Conservation (phyloP, 2,888 invertebrate species). For the Spatulosminthurus flaviceps region DNA sequence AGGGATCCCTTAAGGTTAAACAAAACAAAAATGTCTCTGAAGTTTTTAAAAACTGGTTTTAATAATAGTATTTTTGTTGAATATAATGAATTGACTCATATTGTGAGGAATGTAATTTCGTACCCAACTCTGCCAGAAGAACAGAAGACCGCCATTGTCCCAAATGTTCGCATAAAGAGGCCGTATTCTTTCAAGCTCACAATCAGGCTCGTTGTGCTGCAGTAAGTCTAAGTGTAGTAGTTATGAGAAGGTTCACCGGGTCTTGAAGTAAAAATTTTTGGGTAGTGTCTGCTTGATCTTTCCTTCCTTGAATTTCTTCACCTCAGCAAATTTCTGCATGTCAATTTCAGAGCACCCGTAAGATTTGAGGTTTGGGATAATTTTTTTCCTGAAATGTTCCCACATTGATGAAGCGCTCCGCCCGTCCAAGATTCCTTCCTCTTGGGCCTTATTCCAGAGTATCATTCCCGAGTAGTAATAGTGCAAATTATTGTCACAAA, state of each 20-base stretch:
- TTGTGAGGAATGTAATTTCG: conserved; percentile 96
- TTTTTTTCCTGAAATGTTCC: conserved; percentile 16
- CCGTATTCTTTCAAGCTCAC: conserved; percentile 99
- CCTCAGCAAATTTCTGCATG: not conserved
- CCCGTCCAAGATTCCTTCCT: not conserved
- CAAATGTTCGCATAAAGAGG: conserved; percentile 91
- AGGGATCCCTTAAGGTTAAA: no score
- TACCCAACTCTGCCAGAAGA: conserved; percentile 97
- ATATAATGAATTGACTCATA: conserved; percentile 92
- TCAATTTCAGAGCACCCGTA: not conserved
- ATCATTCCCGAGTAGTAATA: not conserved
- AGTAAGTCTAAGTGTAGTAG: no score
- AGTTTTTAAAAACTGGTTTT: no score
- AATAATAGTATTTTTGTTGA: not conserved
- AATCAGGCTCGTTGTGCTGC: conserved; percentile 95
- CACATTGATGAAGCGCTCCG: not conserved
- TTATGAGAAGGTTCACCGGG: no score
- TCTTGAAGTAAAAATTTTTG: not conserved
- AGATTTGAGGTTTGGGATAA: not conserved
- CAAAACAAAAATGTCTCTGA: no score
- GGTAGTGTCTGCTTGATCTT: not conserved
- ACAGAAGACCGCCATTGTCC: conserved; percentile 99
- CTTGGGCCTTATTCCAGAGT: not conserved
- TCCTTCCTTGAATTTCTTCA: not conserved
- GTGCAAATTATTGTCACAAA: not conserved